These are phyloP conservation scores for Mimachlamys varia DNA, from an alignment of 2,888 invertebrate species.

Conservation along the genomic window DNA sequence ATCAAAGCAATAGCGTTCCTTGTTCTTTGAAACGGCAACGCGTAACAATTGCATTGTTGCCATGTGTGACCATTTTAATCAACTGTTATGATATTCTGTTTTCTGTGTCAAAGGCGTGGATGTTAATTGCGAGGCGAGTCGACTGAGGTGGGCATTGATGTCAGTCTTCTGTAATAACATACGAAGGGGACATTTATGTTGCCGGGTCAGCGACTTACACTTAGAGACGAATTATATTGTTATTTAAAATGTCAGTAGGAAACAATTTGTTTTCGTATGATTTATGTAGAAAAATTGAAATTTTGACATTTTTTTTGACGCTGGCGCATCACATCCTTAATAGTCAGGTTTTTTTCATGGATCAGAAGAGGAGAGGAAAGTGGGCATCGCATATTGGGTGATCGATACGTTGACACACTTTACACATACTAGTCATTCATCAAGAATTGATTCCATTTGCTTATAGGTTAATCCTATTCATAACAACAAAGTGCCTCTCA, in stretches of 20 bases:
- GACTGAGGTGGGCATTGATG: neutral
- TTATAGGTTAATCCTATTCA: neutral
- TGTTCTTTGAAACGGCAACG: neutral
- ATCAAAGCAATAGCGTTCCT: neutral
- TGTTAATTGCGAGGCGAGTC: neutral
- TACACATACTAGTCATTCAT: neutral
- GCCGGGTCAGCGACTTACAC: neutral
- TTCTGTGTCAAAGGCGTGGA: neutral
- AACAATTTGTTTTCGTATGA: too few species aligned
- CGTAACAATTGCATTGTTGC: neutral
- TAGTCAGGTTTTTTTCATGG: neutral
- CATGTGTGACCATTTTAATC: conserved; percentile 25
- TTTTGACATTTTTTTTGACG: too few species aligned
- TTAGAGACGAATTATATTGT: neutral
- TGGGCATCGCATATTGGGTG: too few species aligned
- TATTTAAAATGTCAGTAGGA: neutral
- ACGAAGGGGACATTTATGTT: neutral
- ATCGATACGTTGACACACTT: too few species aligned
- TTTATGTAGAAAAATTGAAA: neutral
- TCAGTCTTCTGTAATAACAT: neutral
- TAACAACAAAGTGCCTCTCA: neutral
- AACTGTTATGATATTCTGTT: conserved; percentile 8
- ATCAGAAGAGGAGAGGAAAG: neutral
- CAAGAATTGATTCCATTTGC: neutral
- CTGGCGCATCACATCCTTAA: neutral